phyloP scores from a whole-genome alignment of 2,113 vertebrate genomes.

The Tenrec ecaudatus region DNA sequence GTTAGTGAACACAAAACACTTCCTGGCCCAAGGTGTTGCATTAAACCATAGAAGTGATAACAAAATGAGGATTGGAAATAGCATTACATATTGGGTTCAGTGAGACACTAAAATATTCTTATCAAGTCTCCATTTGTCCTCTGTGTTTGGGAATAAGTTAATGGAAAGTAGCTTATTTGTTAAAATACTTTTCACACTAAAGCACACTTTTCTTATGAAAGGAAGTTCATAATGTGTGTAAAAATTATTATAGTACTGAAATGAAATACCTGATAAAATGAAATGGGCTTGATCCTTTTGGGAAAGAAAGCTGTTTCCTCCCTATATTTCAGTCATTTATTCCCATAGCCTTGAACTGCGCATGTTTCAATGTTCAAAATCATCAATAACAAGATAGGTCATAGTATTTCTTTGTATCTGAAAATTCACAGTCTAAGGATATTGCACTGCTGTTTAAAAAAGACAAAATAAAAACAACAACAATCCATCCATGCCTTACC shows the following conservation, averaged over 20 bases:
- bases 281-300: background rate
- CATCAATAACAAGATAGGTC: constrained; percentile 42
- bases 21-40: constrained; percentile 48
- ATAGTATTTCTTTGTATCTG: background rate
- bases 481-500: background rate
- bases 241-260: constrained; percentile 46
- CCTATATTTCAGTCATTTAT: constrained; percentile 47
- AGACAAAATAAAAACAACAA: background rate
- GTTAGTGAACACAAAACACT: constrained; percentile 54
- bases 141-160: constrained; percentile 55
- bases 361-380: constrained; percentile 34
- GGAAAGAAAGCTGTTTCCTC: background rate
- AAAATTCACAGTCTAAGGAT: constrained; percentile 8
- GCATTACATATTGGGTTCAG: constrained; percentile 37
- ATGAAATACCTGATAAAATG: background rate
- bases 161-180: constrained; percentile 37
- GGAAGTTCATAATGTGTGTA: constrained; percentile 54
- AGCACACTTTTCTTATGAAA: constrained; percentile 68
- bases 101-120: constrained; percentile 62
- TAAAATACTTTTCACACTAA: constrained; percentile 42
- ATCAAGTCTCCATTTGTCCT: constrained; percentile 58
- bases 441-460: background rate
- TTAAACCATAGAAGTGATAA: constrained; percentile 46
- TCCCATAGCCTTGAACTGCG: constrained; percentile 46
- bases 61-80: constrained; percentile 16